These are phyloP conservation scores for Ranitomeya variabilis DNA, from an alignment of 2,113 vertebrate genomes.

Conservation along the genomic window DNA sequence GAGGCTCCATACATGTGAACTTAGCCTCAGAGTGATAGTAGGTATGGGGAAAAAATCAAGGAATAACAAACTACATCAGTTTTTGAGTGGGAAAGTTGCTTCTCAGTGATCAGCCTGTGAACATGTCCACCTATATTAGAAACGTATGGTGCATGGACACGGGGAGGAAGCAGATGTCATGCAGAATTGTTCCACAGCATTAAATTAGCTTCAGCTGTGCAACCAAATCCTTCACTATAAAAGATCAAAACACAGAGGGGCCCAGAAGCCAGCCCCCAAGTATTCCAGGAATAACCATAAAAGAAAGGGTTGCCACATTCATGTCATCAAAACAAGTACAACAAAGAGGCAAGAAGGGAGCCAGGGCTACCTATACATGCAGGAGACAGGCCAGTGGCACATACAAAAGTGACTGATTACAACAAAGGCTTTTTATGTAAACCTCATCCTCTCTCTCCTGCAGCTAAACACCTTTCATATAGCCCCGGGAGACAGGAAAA, in stretches of 20 bases:
- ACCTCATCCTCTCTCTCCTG: constrained; percentile 9
- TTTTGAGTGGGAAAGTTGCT: background rate
- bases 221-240: constrained; percentile 47
- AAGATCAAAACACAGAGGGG: constrained; percentile 50
- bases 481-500: constrained; percentile 24
- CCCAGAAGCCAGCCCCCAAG: constrained; percentile 31
- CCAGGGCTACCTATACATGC: background rate
- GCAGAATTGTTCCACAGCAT: constrained; percentile 16
- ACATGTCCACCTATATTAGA: background rate
- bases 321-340: constrained; percentile 31
- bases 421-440: constrained; percentile 37
- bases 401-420: background rate
- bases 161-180: constrained; percentile 30
- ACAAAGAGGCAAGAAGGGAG: constrained; percentile 21
- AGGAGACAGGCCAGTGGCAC: constrained; percentile 6
- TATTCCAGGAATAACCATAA: constrained; percentile 38
- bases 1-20: too few relatives aligned
- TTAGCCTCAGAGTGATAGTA: too few relatives aligned
- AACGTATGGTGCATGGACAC: background rate
- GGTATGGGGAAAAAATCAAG: too few relatives aligned
- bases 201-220: constrained; percentile 53
- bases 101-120: background rate
- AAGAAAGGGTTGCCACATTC: constrained; percentile 37
- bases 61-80: background rate
- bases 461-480: background rate